Conservation (phyloP, 2,888 invertebrate species). For the Pilophorus perplexus region DNA sequence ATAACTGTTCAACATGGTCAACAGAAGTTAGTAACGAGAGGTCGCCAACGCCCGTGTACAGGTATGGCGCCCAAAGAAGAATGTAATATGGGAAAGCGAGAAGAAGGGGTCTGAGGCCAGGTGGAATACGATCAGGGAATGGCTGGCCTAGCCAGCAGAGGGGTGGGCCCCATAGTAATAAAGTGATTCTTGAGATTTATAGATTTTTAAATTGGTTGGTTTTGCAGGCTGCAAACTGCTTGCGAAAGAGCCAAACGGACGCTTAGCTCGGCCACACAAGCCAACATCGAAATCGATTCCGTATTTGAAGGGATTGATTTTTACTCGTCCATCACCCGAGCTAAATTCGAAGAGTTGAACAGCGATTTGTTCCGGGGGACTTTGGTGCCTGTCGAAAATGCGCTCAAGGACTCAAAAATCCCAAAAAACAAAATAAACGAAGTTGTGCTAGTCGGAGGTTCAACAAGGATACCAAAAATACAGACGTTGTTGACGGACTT, state of each 20-base stretch:
- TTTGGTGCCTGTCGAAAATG: slow-evolving; percentile 64
- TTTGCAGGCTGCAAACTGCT: slow-evolving; percentile 62
- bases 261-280: slow-evolving; percentile 58
- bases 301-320: slow-evolving; percentile 62
- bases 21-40: too few species aligned
- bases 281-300: slow-evolving; percentile 62
- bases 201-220: too few species aligned
- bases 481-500: slow-evolving; percentile 60
- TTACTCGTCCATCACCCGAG: slow-evolving; percentile 60
- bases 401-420: slow-evolving; percentile 63
- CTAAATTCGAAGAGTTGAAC: slow-evolving; percentile 65
- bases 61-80: too few species aligned
- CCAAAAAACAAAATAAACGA: slow-evolving; percentile 58
- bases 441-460: slow-evolving; percentile 64
- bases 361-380: slow-evolving; percentile 63
- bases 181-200: too few species aligned
- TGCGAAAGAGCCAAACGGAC: slow-evolving; percentile 64
- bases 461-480: slow-evolving; percentile 67
- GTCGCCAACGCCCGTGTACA: too few species aligned
- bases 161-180: too few species aligned
- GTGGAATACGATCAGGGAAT: too few species aligned
- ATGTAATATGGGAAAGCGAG: too few species aligned
- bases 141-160: too few species aligned
- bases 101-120: too few species aligned
- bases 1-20: too few species aligned